Conservation (phyloP, 2,797 vertebrate species). For the Austrolebias charrua region DNA sequence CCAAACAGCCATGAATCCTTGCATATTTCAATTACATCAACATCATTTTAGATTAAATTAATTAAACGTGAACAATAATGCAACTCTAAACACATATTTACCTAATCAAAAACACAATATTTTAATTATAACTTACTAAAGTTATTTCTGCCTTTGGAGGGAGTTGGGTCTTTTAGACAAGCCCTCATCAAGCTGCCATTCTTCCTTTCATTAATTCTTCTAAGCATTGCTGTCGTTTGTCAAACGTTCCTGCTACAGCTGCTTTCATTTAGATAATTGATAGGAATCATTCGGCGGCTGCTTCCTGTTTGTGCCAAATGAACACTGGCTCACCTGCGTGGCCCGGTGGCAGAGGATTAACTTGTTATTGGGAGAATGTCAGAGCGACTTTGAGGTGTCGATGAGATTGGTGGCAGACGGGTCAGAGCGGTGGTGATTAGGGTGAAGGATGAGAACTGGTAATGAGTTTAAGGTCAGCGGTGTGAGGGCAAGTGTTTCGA, state of each 20-base stretch:
- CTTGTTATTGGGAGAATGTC: slow-evolving; percentile 34
- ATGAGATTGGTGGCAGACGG: slow-evolving; percentile 37
- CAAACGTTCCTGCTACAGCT: background rate
- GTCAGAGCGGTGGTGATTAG: slow-evolving; percentile 34
- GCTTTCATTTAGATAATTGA: slow-evolving; percentile 36
- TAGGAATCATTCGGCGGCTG: slow-evolving; percentile 12
- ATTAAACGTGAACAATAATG: background rate
- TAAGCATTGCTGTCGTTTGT: background rate
- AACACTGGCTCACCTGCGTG: background rate
- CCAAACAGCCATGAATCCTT: background rate
- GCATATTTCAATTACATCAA: background rate
- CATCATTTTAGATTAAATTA: background rate
- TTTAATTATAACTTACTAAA: background rate
- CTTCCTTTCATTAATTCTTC: background rate
- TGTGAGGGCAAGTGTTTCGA: background rate
- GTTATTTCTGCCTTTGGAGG: background rate
- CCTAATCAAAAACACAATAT: background rate
- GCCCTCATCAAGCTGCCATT: background rate
- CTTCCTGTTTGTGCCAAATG: slow-evolving; percentile 32
- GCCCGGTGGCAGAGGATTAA: slow-evolving; percentile 21
- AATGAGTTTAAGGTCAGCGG: slow-evolving; percentile 23
- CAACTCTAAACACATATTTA: background rate
- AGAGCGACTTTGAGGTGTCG: slow-evolving; percentile 28
- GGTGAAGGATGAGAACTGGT: slow-evolving; percentile 31
- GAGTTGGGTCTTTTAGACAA: background rate